Evolutionary conservation across 2,888 invertebrate species (phyloP).

Genomic region (Tetanocera ferruginea): DNA sequence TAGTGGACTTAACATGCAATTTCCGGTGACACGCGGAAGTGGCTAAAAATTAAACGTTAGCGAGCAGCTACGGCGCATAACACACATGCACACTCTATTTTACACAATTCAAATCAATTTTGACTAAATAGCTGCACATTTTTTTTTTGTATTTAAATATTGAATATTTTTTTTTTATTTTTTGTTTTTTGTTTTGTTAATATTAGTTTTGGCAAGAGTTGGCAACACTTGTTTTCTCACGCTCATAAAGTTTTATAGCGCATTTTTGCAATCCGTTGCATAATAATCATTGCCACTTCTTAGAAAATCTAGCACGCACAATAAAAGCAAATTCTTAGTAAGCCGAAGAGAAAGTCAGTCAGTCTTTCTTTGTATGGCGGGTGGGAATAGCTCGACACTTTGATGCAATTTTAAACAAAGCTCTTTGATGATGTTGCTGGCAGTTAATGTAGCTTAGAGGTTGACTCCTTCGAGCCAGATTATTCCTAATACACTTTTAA

Average conservation of each 20-base stretch:
- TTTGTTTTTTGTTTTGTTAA: background rate
- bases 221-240: constrained; percentile 40
- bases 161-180: constrained; percentile 25
- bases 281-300: background rate
- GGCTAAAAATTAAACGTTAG: background rate
- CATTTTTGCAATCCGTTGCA: constrained; percentile 42
- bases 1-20: constrained; percentile 42
- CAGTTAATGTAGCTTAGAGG: constrained; percentile 37
- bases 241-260: constrained; percentile 58
- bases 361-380: too few relatives aligned
- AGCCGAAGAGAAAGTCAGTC: too few relatives aligned
- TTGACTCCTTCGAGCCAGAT: constrained; percentile 36
- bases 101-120: constrained; percentile 42
- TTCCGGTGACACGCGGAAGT: constrained; percentile 38
- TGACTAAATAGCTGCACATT: constrained; percentile 12
- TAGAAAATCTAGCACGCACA: background rate
- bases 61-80: background rate
- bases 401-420: constrained; percentile 29
- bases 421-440: constrained; percentile 12
- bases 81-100: constrained; percentile 11
- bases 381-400: constrained; percentile 20
- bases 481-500: constrained; percentile 41
- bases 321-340: too few relatives aligned
- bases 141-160: background rate
- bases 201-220: constrained; percentile 9